A percentile compares a stretch with the other conserved stretches of the same genome.
Evolutionary conservation across 2,888 invertebrate species (phyloP).

Genomic region (Tortrix viridana): DNA sequence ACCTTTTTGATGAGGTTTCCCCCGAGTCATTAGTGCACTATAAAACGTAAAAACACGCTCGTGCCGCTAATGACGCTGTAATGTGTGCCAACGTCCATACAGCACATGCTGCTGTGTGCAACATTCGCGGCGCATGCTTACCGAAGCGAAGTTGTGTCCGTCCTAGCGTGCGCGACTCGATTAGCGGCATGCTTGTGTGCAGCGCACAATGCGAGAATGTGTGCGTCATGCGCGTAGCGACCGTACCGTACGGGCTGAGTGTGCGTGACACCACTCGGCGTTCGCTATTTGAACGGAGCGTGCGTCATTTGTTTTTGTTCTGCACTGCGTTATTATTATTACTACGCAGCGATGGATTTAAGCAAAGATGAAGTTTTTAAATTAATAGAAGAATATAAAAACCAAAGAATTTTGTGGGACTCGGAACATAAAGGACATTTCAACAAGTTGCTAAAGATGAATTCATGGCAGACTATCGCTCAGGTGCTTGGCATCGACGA

Average conservation of each 20-base stretch:
- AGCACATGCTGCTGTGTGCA: too few relatives aligned
- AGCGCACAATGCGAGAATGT: background rate
- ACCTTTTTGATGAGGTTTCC: too few relatives aligned
- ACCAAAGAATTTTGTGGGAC: conserved; percentile 26
- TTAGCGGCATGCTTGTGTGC: conserved; percentile 6
- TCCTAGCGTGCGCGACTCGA: conserved; percentile 3
- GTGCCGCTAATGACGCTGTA: background rate
- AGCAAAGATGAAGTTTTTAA: conserved; percentile 28
- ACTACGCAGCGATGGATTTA: conserved; percentile 14
- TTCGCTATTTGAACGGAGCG: conserved; percentile 15
- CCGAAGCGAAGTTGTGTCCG: background rate
- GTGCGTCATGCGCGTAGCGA: background rate
- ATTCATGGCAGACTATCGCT: conserved; percentile 23
- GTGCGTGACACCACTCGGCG: conserved; percentile 26
- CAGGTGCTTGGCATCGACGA: conserved; percentile 20
- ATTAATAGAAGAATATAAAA: conserved; percentile 24
- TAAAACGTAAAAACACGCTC: background rate
- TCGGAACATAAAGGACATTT: conserved; percentile 23
- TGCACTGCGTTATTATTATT: background rate
- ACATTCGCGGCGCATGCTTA: too few relatives aligned
- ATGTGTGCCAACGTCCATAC: background rate
- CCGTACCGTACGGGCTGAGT: conserved; percentile 8
- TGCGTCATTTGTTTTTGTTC: conserved; percentile 16
- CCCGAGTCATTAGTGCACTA: too few relatives aligned
- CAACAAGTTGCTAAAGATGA: conserved; percentile 12